Base-by-base conservation (phyloP, 1,140 invertebrate genomes). In the Oryzaephilus surinamensis region DNA sequence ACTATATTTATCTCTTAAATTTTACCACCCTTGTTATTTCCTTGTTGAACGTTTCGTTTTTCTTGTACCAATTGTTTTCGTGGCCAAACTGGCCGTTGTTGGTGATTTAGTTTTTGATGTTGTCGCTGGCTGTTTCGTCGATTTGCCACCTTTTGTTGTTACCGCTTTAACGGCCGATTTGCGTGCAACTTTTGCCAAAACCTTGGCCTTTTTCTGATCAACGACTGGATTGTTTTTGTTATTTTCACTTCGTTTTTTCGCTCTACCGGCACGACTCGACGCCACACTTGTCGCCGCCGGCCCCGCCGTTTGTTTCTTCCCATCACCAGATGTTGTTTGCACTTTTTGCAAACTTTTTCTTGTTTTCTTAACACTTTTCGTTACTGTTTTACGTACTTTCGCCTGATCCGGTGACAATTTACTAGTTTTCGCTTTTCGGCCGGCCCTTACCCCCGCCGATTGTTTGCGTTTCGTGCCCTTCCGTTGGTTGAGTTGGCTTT, bases 401-500 rank as follows among this genome's bases (percentile, higher is more conserved):
- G 50, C 16, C 30, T 49, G 41, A 24, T 58, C 52, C 0, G 51
- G 47, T 11, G 40, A 41, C 5, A 11, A 1, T 45, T 51, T 52
- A 12, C 32, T 45, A 23, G 43, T 38, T 6, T 21, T 38, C 18
- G 40, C 16, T 28, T 32, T 38, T 27, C 44, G 37, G 10, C 20
- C 17, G 3, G 42, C 14, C 13, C 21, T 39, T 24, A 31, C 21
- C n/a, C 26, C 19, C 6, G 43, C 34, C 32, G 24, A 14, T 6
- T 49, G 45, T 37, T 55, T 60, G 12, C 60, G 51, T 45, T 50
- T 56, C 51, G 48, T 45, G 61, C 52, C 38, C 44, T 51, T 68
- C 48, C 74, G 71, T 61, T 77, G 81, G 44, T 81, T 81, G 33
- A 85, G 54, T 58, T 85, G 82, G 29, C 80, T 78, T 59, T 85